Percentiles rank a stretch among this genome's conserved stretches.
These are phyloP conservation scores for Octonoba sinensis DNA, from an alignment of 2,888 invertebrate genomes.

Conservation along the genomic window DNA sequence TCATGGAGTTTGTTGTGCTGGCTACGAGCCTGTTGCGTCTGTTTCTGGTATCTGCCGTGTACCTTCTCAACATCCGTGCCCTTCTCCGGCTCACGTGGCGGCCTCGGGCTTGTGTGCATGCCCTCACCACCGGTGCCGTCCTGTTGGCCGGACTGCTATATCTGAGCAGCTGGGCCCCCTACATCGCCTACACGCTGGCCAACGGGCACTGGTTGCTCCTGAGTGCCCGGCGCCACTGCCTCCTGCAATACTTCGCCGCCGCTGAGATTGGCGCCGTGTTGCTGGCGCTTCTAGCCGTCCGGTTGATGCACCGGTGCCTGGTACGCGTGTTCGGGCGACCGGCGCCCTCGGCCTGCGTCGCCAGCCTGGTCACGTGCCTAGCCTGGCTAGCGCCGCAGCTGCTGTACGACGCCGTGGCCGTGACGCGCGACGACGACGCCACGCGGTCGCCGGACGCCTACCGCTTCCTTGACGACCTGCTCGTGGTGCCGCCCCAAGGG, in stretches of 20 bases:
- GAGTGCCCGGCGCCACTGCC: constrained; percentile 57
- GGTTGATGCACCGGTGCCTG: constrained; percentile 43
- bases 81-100: constrained; percentile 54
- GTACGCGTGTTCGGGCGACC: constrained; percentile 51
- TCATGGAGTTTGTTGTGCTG: constrained; percentile 56
- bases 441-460: constrained; percentile 46
- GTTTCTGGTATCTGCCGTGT: constrained; percentile 44
- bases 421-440: constrained; percentile 54
- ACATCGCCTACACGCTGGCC: constrained; percentile 60
- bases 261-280: constrained; percentile 56
- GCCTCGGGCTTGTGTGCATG: constrained; percentile 52
- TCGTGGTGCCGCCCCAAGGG: constrained; percentile 36
- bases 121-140: constrained; percentile 54
- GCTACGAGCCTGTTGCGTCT: constrained; percentile 56
- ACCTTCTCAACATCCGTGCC: constrained; percentile 53
- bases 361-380: constrained; percentile 52
- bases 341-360: constrained; percentile 40
- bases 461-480: constrained; percentile 58
- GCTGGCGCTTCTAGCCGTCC: constrained; percentile 56
- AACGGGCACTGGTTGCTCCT: constrained; percentile 61
- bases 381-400: constrained; percentile 63
- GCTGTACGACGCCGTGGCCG: constrained; percentile 57
- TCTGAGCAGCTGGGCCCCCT: constrained; percentile 63
- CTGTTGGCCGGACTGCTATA: constrained; percentile 54
- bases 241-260: constrained; percentile 61